Base-by-base conservation (phyloP, 1,140 invertebrate species). In the Nephila pilipes region DNA sequence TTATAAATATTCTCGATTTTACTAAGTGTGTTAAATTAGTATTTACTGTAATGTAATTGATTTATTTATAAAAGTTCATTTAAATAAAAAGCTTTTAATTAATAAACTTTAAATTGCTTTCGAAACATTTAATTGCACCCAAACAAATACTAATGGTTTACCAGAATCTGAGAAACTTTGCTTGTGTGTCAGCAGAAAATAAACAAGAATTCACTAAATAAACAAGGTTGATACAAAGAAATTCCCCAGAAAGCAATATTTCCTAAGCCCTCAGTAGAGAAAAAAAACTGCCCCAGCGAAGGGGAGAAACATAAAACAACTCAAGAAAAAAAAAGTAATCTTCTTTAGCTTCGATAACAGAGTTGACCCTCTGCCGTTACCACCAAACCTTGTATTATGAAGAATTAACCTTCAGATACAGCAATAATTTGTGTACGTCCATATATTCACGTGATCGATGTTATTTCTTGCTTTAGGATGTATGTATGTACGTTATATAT, bases 171-270 rank as follows among this genome's bases (percentile, higher is more conserved):
- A 75, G 36, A 75, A 75, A 32, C 18, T 29, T 20, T 54, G 38
- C 22, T 46, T 54, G 22, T 55, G 18, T 75, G 38, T 83, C 80
- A 83, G 38, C 38, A 83, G 4, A 83, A 83, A 83, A 83, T 14
- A 83, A 75, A 83, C 22, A 46, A 83, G 80, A 54, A 55, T 10
- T 10, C 20, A 55, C n/a, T n/a, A 38, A 83, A 54, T 83, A 83
- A 83, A 83, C 80, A 83, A 83, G 14, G 14, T 55, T 12, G 80
- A 55, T 83, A 83, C 80, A 87, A 58, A 87, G 85, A 58, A 87
- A 87, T 57, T 63, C 54, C 85, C 25, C 60, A 87, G 85, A 87
- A 87, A 87, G 85, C 58, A 87, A 87, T 87, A 60, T 87, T 87
- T 87, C 85, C 57, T 60, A n/a, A 87, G 32, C 85, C 22, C 85